Evolutionary conservation across 2,113 vertebrate species (phyloP), one percentile per base, ranked within the genome.

Genomic region (Toxotes jaculatrix): DNA sequence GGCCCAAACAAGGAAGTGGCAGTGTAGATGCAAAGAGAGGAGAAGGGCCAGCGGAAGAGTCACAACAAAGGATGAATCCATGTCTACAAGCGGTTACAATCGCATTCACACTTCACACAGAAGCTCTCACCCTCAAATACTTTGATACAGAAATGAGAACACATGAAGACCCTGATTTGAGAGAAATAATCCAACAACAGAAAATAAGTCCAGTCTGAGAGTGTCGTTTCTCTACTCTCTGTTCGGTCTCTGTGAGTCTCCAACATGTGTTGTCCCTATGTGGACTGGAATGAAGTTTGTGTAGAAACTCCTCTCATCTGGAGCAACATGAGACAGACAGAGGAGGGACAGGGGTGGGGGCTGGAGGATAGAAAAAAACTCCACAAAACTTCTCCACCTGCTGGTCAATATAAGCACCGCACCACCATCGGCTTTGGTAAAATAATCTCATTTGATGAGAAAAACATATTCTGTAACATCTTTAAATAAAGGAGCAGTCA

Each of bases 221-320:
- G 69, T 73, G 73, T 69, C 77, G 62, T 84, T 53, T 40, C 65
- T 66, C 80, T 77, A 3, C 21, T 77, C 59, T 70, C 68, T 79
- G 9, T 34, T 68, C 57, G 66, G 47, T 27, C 57, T 81, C 61
- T 84, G 82, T 60, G n/a, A 79, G 60, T 79, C 83, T 87, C 64
- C 80, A 82, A 88, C 92, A 92, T 93, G 55, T 93, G 92, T 91
- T 92, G 71, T 60, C 85, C 81, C 77, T 91, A 82, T 92, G 90
- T 85, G 79, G 69, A 80, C 57, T 76, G 86, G 85, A 92, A 76
- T 79, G 84, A 91, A 86, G 92, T 91, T 90, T 81, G 77, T 78
- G 80, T 69, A 85, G 75, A 82, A 90, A 87, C 82, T 83, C 84
- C 81, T 85, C 56, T 89, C 79, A 86, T 80, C 78, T 67, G 87